Base-by-base conservation (phyloP, 2,888 invertebrate genomes). In the Drosophila neutralis region DNA sequence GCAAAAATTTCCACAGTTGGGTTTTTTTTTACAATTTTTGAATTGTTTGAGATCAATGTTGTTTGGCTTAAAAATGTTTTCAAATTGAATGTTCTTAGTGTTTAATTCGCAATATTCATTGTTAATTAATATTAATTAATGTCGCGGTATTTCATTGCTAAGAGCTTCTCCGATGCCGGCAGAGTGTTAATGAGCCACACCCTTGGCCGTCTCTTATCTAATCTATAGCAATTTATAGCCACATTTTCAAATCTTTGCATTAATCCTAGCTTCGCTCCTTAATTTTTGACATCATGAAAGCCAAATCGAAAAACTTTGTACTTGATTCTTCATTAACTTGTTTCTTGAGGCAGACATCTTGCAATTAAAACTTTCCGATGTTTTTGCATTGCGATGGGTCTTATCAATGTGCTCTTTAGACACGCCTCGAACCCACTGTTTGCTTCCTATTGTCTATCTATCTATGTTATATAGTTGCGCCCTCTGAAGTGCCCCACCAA, bases 351-450 rank as follows among this genome's bases (percentile, higher is more conserved):
- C 31, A 29, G 24, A 79, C 73, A 83, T 62, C 31, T 64, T 71
- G 66, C 81, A 83, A 86, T 86, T 73, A 76, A 68, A 76, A 71
- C 51, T 57, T 63, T 58, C 15, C 52, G 6, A 42, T 54, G 58
- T 63, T 57, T 58, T 67, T 53, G 60, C 38, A 64, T 69, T 64
- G 62, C 35, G 38, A 27, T 45, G 29, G 40, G 67, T 45, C 75
- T 82, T 82, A 82, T 86, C 77, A 74, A 63, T 40, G 29, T 69
- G 74, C 61, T 68, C 56, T 71, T 70, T 71, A 57, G 49, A 69
- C 52, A 61, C 45, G 21, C 24, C 35, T 15, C 24, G 49, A 36
- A 64, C 7, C 33, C 33, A 48, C 42, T 75, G 67, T 69, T 72
- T 69, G 76, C 36, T 70, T 69, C 49, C 63, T 67, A 76, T 74